A percentile compares a stretch with the other conserved stretches of the same genome.
Evolutionary conservation across 2,113 vertebrate genomes (phyloP).

Genomic region (Oryzias woworae): DNA sequence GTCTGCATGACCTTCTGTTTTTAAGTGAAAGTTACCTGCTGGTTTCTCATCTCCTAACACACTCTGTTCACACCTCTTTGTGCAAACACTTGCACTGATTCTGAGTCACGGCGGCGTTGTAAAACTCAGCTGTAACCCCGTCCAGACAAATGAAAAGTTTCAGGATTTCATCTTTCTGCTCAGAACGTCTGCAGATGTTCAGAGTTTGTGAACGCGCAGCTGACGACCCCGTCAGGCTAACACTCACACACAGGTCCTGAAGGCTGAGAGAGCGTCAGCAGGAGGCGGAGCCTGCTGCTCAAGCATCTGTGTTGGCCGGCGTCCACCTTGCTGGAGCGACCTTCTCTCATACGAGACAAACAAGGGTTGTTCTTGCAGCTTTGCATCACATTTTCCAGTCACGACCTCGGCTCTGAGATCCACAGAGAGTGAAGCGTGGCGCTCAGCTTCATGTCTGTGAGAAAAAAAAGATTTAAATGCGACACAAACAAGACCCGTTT

Average conservation of each 20-base stretch:
- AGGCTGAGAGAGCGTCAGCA: not conserved
- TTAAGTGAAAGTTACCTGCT: too few relatives aligned
- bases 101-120: too few relatives aligned
- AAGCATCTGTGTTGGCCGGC: conserved; percentile 11
- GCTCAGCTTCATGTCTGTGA: not conserved
- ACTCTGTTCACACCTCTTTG: too few relatives aligned
- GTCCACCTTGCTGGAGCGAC: conserved; percentile 4
- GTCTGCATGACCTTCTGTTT: too few relatives aligned
- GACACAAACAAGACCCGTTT: not conserved
- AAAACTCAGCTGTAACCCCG: too few relatives aligned
- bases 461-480: not conserved
- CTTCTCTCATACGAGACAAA: conserved; percentile 3
- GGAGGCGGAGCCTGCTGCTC: conserved; percentile 5
- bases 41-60: too few relatives aligned
- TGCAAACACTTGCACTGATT: too few relatives aligned
- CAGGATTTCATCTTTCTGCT: too few relatives aligned
- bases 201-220: too few relatives aligned
- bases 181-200: too few relatives aligned
- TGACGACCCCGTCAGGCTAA: too few relatives aligned
- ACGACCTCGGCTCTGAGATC: not conserved
- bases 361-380: conserved; percentile 4
- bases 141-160: too few relatives aligned
- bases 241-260: not conserved
- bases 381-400: not conserved
- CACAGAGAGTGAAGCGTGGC: not conserved